Percentiles rank a stretch among this genome's conserved stretches.
Conservation (phyloP, 2,888 invertebrate species). For the Horisme vitalbata region DNA sequence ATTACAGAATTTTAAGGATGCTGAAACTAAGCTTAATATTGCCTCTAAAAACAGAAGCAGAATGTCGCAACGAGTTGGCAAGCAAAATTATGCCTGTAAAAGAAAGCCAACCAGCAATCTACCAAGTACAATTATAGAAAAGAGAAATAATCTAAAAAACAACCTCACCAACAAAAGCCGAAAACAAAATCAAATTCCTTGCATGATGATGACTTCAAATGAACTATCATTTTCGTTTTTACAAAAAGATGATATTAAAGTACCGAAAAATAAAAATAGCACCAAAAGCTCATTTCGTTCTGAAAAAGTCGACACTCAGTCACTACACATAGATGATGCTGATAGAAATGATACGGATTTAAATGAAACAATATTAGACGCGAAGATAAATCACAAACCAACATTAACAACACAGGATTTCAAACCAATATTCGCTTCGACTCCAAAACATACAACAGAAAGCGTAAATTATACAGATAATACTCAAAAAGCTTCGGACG, state of each 20-base stretch:
- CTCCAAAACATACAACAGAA: constrained; percentile 44
- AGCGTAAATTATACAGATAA: constrained; percentile 7
- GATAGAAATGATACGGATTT: constrained; percentile 2
- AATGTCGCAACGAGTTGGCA: background rate
- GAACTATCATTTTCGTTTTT: constrained; percentile 46
- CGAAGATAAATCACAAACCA: constrained; percentile 10
- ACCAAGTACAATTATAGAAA: background rate
- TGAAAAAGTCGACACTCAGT: constrained; percentile 7
- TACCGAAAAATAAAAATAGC: background rate
- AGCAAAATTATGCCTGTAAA: background rate
- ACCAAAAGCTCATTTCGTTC: background rate
- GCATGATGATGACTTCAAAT: too few species aligned
- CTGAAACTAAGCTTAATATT: background rate
- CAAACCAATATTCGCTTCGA: constrained; percentile 53
- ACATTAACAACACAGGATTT: constrained; percentile 39
- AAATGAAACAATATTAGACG: constrained; percentile 3
- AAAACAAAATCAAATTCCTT: constrained; percentile 4
- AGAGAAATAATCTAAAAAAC: constrained; percentile 6
- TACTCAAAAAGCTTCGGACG: constrained; percentile 5
- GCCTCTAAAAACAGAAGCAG: background rate
- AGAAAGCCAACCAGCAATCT: background rate
- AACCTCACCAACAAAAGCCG: constrained; percentile 5
- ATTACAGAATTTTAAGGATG: constrained; percentile 21
- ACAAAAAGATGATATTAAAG: constrained; percentile 18
- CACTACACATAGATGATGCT: background rate